Evolutionary conservation across 2,113 vertebrate species (phyloP).

Genomic region (Chloroceryle aenea): DNA sequence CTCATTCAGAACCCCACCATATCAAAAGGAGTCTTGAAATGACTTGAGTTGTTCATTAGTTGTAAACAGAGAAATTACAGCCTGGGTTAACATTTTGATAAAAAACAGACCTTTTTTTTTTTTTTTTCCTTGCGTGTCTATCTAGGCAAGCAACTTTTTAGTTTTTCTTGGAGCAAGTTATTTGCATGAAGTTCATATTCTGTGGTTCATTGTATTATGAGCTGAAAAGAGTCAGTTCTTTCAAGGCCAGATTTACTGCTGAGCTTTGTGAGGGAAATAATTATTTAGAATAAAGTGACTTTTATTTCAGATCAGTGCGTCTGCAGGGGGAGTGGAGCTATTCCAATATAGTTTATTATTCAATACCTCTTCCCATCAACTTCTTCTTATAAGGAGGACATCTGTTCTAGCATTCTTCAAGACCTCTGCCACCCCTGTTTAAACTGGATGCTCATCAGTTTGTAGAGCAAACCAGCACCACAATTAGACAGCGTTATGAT

Average conservation of each 20-base stretch:
- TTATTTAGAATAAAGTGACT: conserved; percentile 55
- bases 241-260: conserved; percentile 41
- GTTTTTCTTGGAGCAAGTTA: neutral
- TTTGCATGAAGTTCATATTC: conserved; percentile 47
- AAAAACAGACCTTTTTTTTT: neutral
- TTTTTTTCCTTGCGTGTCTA: accelerated
- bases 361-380: neutral
- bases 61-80: neutral
- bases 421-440: neutral
- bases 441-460: neutral
- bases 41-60: neutral
- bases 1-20: neutral
- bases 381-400: neutral
- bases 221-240: conserved; percentile 24
- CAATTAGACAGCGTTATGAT: neutral
- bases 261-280: conserved; percentile 49
- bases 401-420: neutral
- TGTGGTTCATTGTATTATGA: conserved; percentile 14
- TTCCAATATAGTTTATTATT: conserved; percentile 16
- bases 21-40: neutral
- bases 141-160: neutral
- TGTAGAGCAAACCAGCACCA: neutral
- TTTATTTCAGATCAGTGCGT: conserved; percentile 8
- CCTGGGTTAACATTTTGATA: neutral
- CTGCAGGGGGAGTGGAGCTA: neutral